Evolutionary conservation across 2,888 invertebrate genomes (phyloP), one percentile per base, ranked within the genome.

Genomic region (Masnerella sp.): DNA sequence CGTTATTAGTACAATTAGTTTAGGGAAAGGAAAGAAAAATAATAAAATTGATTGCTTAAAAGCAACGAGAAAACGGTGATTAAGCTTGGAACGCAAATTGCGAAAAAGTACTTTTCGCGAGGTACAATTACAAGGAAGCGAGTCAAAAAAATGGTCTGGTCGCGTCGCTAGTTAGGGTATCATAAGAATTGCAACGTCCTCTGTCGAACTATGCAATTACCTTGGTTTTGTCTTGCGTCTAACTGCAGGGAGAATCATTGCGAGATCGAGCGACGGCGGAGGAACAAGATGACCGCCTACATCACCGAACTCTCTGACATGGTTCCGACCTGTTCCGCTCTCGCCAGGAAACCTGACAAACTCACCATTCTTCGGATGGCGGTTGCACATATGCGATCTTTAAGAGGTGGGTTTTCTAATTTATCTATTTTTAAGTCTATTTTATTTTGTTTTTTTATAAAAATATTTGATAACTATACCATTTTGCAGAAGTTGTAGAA

Each of bases 261-360:
- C 89, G 98, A 99, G 90, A 99, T 99, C 88, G 99, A 99, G 89
- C 92, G 99, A 81, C 92, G 99, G 81, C 91, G 99, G 82, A 92
- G 99, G 82, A 99, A 99, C 91, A 99, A 99, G 93, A 99, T 99
- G 99, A 98, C 99, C 82, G 97, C 98, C 80, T 99, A 99, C 90
- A 99, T 99, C 88, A 98, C 98, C 85, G 99, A 99, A 90, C 91
- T 99, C 82, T 98, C 98, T 79, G 99, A 99, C 89, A 99, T 99
- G 99, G 98, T 99, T 85, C 99, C 99, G 84, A 98, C 99, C 83
- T 98, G 98, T 90, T 97, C 96, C 85, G 97, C 98, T 45, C 91
- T 99, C 80, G 99, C 99, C 61, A 92, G 99, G 79, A 99, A 99
- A 88, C 99, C 99, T 51, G 99, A 99, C 91, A 99, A 99, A 89